Conservation (phyloP, 1,140 invertebrate species). For the Drosophila nigrodunni region DNA sequence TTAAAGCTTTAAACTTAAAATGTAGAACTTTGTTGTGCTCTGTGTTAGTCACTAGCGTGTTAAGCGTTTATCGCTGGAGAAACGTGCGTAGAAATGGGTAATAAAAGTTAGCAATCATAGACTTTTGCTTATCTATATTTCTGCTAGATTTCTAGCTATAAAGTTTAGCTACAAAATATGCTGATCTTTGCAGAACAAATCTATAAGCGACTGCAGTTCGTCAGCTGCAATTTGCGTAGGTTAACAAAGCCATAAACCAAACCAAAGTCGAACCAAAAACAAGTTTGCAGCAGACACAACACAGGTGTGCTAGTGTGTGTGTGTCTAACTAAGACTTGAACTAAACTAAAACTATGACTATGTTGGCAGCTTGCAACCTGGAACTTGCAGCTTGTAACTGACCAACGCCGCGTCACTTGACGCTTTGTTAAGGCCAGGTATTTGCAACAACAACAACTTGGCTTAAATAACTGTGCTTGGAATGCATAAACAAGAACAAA, state of each 20-base stretch:
- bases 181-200: conserved; percentile 1
- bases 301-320: conserved; percentile 22
- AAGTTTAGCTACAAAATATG: too few species aligned
- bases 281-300: conserved; percentile 56
- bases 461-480: conserved; percentile 56
- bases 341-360: conserved; percentile 27
- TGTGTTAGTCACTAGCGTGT: too few species aligned
- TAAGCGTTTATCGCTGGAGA: not conserved
- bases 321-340: conserved; percentile 22
- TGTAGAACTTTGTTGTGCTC: too few species aligned
- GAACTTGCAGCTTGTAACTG: conserved; percentile 42
- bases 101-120: too few species aligned
- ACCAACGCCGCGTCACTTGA: conserved; percentile 64
- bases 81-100: not conserved
- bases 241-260: conserved; percentile 55
- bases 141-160: too few species aligned
- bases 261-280: conserved; percentile 51
- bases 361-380: conserved; percentile 21
- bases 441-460: conserved; percentile 35
- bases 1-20: not conserved
- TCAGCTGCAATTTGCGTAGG: conserved; percentile 59
- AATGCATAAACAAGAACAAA: conserved; percentile 76
- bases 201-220: not conserved
- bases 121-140: too few species aligned
- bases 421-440: conserved; percentile 63